Conservation (phyloP, 2,888 invertebrate species). For the Nomada goodeniana region DNA sequence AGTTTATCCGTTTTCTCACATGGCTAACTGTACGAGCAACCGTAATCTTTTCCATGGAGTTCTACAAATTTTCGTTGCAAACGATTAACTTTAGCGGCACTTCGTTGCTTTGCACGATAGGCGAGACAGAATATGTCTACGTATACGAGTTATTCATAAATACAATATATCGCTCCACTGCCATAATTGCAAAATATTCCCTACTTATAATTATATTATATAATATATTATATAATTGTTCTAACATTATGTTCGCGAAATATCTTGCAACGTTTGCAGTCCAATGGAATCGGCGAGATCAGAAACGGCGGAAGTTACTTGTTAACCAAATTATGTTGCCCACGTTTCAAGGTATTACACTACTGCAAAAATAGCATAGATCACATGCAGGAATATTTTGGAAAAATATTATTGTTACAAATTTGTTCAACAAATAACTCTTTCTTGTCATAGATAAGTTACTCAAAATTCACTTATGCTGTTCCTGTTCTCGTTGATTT, state of each 20-base stretch:
- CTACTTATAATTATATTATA: not conserved
- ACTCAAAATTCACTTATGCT: too few relatives aligned
- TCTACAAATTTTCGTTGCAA: not conserved
- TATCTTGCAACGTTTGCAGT: not conserved
- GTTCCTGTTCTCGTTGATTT: not conserved
- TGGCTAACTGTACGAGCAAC: constrained; percentile 30
- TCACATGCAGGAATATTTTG: too few relatives aligned
- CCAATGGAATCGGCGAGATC: not conserved
- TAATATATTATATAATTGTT: too few relatives aligned
- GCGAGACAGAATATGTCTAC: not conserved
- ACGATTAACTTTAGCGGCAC: not conserved
- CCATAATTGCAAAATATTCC: not conserved
- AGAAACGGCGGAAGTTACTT: too few relatives aligned
- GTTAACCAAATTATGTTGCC: too few relatives aligned
- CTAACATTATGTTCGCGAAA: constrained; percentile 7
- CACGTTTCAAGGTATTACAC: too few relatives aligned
- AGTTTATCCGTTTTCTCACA: constrained; percentile 48
- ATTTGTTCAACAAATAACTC: too few relatives aligned
- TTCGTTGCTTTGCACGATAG: not conserved
- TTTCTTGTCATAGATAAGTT: too few relatives aligned
- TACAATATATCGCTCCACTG: not conserved
- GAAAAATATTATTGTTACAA: too few relatives aligned
- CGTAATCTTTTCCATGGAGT: not conserved
- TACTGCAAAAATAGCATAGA: too few relatives aligned
- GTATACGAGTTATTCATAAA: not conserved